Conservation (phyloP, 2,797 vertebrate species). For the Lagocephalus sceleratus region DNA sequence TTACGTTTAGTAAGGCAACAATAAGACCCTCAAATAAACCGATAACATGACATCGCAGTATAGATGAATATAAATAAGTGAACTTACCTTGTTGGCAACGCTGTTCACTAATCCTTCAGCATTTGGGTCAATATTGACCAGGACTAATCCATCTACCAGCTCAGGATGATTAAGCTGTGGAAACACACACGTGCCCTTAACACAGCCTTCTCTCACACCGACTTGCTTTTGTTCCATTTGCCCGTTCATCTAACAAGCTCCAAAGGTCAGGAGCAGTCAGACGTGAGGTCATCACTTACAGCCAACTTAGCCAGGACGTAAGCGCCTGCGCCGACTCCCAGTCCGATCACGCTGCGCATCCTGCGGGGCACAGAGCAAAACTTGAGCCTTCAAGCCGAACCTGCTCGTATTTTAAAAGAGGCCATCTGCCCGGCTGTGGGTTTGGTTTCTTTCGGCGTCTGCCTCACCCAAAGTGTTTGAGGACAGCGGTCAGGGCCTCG, state of each 20-base stretch:
- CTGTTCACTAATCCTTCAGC: conserved; percentile 89
- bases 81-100: conserved; percentile 86
- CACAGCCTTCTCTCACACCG: too few species aligned
- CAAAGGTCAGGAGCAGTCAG: too few species aligned
- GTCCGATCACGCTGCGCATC: conserved; percentile 85
- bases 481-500: conserved; percentile 83
- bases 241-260: too few species aligned
- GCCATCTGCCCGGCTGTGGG: not conserved
- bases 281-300: conserved; percentile 74
- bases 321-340: conserved; percentile 92
- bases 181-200: conserved; percentile 11
- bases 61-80: not conserved
- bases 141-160: conserved; percentile 88
- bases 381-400: not conserved
- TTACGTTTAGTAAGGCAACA: not conserved
- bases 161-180: conserved; percentile 87
- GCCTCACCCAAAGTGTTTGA: conserved; percentile 90
- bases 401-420: not conserved
- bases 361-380: conserved; percentile 62
- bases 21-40: not conserved
- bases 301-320: conserved; percentile 90
- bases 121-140: conserved; percentile 89
- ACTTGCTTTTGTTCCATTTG: too few species aligned
- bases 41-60: too few species aligned
- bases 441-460: not conserved